These are phyloP conservation scores for Pyrocoelia pectoralis DNA, from an alignment of 2,888 invertebrate species.

Conservation along the genomic window DNA sequence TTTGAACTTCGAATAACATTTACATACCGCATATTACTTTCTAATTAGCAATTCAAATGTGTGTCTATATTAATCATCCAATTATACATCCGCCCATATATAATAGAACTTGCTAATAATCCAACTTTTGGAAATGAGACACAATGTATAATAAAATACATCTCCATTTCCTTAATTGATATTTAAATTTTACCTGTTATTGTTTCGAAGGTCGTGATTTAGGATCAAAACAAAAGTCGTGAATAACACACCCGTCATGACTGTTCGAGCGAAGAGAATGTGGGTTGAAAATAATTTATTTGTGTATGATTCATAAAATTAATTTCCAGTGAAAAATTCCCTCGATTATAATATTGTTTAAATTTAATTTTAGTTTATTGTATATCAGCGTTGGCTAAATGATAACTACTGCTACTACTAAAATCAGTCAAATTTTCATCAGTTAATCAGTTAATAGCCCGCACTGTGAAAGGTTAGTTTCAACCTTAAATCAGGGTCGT, in stretches of 20 bases:
- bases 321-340: background rate
- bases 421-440: no score
- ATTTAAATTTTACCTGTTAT: background rate
- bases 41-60: slow-evolving; percentile 7
- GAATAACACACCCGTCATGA: slow-evolving; percentile 1
- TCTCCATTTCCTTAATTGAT: background rate
- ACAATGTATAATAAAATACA: background rate
- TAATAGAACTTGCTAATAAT: background rate
- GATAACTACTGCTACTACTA: no score
- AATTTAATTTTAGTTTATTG: background rate
- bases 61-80: background rate
- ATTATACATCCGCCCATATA: background rate
- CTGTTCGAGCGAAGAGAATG: background rate
- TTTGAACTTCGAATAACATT: background rate
- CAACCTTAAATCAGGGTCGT: no score
- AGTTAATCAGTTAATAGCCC: no score
- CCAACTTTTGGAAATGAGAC: background rate
- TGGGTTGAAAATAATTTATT: background rate
- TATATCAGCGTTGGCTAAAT: no score
- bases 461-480: no score
- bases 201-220: background rate
- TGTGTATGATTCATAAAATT: background rate
- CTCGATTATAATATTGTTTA: background rate
- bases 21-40: background rate
- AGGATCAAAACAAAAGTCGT: slow-evolving; percentile 1